Evolutionary conservation across 1,140 invertebrate genomes (phyloP).

Genomic region (Zaprionus africanus): DNA sequence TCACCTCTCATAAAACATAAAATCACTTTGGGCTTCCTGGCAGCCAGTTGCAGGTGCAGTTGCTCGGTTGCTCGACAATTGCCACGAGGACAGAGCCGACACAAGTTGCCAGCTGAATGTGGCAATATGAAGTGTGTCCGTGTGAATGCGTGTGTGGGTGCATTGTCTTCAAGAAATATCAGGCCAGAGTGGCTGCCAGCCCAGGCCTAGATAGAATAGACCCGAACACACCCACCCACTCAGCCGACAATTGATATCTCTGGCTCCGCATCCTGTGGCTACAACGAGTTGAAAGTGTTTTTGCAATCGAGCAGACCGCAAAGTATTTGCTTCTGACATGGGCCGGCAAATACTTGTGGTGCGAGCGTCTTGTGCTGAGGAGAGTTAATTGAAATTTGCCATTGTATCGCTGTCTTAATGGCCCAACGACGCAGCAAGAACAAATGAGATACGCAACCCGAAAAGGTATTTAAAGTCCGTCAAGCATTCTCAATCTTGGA

Average conservation of each 20-base stretch:
- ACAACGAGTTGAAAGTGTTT: slow-evolving; percentile 31
- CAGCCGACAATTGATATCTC: slow-evolving; percentile 50
- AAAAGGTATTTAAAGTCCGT: slow-evolving; percentile 1
- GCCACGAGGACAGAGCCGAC: slow-evolving; percentile 6
- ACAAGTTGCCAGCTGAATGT: slow-evolving; percentile 40
- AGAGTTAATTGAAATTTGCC: slow-evolving; percentile 33
- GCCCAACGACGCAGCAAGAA: not conserved
- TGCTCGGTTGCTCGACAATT: slow-evolving; percentile 14
- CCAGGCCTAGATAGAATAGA: slow-evolving; percentile 6
- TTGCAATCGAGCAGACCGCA: slow-evolving; percentile 45
- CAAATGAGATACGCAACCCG: not conserved
- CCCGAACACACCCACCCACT: not conserved
- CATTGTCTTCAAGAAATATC: slow-evolving; percentile 39
- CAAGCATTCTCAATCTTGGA: slow-evolving; percentile 1
- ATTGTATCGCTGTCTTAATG: slow-evolving; percentile 27
- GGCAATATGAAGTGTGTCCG: slow-evolving; percentile 31
- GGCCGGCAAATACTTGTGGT: slow-evolving; percentile 25
- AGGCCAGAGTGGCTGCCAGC: not conserved
- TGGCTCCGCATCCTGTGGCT: not conserved
- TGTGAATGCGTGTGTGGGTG: not conserved
- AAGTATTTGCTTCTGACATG: slow-evolving; percentile 52
- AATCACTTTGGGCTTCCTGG: slow-evolving; percentile 65
- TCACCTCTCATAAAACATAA: slow-evolving; percentile 79
- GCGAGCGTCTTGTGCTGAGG: slow-evolving; percentile 8
- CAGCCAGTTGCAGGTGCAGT: slow-evolving; percentile 50